A percentile compares a stretch with the other conserved stretches of the same genome.
These are phyloP conservation scores for Gorsachius goisagi DNA, from an alignment of 2,113 vertebrate genomes.

Conservation along the genomic window DNA sequence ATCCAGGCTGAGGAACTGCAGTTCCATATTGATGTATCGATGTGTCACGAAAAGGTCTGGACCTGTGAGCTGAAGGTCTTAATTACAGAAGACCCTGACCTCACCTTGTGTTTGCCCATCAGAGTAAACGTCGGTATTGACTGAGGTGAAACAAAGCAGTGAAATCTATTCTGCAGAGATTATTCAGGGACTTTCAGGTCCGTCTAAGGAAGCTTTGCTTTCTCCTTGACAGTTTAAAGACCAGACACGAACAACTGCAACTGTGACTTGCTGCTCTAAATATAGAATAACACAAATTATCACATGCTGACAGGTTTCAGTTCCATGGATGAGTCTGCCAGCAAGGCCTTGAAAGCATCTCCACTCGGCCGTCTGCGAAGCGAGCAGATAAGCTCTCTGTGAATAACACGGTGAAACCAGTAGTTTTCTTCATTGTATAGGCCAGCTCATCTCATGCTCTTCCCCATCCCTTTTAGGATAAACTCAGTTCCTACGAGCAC, in stretches of 20 bases:
- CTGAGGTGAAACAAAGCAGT: not conserved
- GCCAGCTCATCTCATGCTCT: not conserved
- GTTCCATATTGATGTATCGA: not conserved
- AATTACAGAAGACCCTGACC: not conserved
- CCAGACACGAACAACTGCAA: not conserved
- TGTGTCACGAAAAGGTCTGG: not conserved
- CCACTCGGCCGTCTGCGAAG: not conserved
- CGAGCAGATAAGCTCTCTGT: not conserved
- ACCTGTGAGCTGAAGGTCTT: not conserved
- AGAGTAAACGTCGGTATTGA: not conserved
- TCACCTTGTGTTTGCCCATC: not conserved
- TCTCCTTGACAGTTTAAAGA: conserved; percentile 49
- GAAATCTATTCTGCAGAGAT: not conserved
- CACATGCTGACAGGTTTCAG: conserved; percentile 38
- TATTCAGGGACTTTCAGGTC: not conserved
- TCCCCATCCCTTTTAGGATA: not conserved
- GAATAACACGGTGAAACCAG: not conserved
- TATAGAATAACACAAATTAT: conserved; percentile 57
- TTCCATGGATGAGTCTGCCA: conserved; percentile 38
- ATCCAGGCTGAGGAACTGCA: not conserved
- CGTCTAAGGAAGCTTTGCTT: conserved; percentile 27
- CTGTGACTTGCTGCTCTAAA: conserved; percentile 37
- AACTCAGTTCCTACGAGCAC: not conserved
- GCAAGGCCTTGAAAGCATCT: conserved; percentile 24
- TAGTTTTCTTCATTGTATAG: not conserved